A percentile compares a stretch with the other conserved stretches of the same genome.
Evolutionary conservation across 1,140 invertebrate genomes (phyloP).

Genomic region (Acarapis woodi): DNA sequence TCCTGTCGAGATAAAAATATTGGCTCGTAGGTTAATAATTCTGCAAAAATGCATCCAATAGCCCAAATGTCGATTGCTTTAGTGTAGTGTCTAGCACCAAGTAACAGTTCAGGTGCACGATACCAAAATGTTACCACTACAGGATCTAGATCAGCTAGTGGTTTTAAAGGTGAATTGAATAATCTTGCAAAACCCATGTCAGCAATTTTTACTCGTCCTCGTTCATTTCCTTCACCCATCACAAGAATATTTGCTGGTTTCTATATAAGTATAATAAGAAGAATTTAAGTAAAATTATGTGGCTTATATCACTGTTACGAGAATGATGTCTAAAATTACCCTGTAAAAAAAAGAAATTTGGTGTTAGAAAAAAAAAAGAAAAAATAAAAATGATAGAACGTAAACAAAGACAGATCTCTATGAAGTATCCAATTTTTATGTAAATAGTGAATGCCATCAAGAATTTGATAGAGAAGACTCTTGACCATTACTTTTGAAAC

Average conservation of each 20-base stretch:
- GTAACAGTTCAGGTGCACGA: constrained; percentile 73
- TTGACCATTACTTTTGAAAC: constrained; percentile 95
- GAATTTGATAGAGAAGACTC: constrained; percentile 86
- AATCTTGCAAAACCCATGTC: constrained; percentile 99
- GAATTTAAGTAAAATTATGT: constrained; percentile 6
- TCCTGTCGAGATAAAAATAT: constrained; percentile 99
- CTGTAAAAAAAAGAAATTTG: not conserved
- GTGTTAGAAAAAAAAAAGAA: constrained; percentile 3
- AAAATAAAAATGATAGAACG: constrained; percentile 2
- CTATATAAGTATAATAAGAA: constrained; percentile 20
- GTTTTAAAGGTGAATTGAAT: constrained; percentile 93
- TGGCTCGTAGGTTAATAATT: constrained; percentile 82
- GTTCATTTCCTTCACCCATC: constrained; percentile 90
- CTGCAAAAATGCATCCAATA: constrained; percentile 98
- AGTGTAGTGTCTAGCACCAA: constrained; percentile 91
- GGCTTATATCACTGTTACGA: not conserved
- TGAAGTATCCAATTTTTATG: constrained; percentile 99
- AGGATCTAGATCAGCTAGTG: constrained; percentile 86
- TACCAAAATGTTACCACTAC: constrained; percentile 99
- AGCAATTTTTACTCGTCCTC: constrained; percentile 91
- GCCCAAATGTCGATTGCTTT: constrained; percentile 99
- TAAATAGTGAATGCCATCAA: constrained; percentile 96
- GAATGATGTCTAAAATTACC: constrained; percentile 1
- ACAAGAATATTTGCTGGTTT: constrained; percentile 99
- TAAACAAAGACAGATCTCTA: constrained; percentile 38